Evolutionary conservation across 2,113 vertebrate genomes (phyloP), one percentile per base, ranked within the genome.

Genomic region (Callopanchax toddi): DNA sequence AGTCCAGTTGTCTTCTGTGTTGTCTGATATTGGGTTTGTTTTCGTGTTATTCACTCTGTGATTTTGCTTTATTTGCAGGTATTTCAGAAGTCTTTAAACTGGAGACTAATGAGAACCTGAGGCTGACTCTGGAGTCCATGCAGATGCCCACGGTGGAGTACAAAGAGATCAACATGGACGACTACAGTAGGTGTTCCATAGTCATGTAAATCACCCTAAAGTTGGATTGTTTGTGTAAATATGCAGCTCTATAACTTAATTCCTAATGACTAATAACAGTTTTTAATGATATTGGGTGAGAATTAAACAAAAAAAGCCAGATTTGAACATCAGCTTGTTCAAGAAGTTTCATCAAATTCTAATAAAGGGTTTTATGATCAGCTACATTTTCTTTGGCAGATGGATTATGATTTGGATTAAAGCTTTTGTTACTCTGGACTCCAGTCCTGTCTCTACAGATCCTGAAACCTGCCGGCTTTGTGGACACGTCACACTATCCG

Each of bases 131-230:
- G 40, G 89, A 88, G 40, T 91, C 93, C 25, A 91, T 95, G 74
- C 97, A 99, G 92, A 98, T 98, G 94, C 97, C 97, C 11, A 91
- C 68, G 22, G 89, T 93, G 49, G 95, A 98, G 37, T 97, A 96
- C 88, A 85, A 29, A 60, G 91, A 94, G 34, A 91, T 98, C 63
- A 86, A 82, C 78, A 77, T 94, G 3, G 94, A 96, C 0, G 96
- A 97, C 79, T 98, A 98, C 86, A 92, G 97, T 99, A 90, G 60
- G 70, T 36, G 50, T 60, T 21, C n/a, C n/a, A n/a, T n/a, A n/a
- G n/a, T n/a, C n/a, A n/a, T n/a, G n/a, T n/a, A n/a, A n/a, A n/a
- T n/a, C n/a, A n/a, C n/a, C n/a, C n/a, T n/a, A n/a, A n/a, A n/a
- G n/a, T n/a, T n/a, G n/a, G n/a, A n/a, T n/a, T n/a, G n/a, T n/a